Evolutionary conservation across 2,797 vertebrate genomes (phyloP).

Genomic region (Danio albolineatus): DNA sequence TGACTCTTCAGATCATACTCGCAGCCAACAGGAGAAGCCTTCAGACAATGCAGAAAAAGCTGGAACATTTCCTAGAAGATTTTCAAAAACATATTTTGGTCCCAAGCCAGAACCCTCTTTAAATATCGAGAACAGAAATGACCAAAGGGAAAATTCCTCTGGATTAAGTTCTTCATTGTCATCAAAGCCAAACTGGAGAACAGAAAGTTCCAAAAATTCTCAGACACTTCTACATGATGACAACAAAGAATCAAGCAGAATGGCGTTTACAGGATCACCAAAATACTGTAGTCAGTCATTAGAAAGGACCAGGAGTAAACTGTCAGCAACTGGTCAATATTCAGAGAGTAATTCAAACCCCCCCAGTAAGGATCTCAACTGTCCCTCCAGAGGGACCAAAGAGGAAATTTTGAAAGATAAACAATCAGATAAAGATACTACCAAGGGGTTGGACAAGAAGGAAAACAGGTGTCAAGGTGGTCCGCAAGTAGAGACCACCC

Average conservation of each 20-base stretch:
- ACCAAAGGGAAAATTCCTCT: slow-evolving; percentile 13
- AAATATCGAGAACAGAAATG: slow-evolving; percentile 8
- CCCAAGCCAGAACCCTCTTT: slow-evolving; percentile 36
- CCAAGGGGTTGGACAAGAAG: not conserved
- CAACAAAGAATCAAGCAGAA: slow-evolving; percentile 44
- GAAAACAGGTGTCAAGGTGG: not conserved
- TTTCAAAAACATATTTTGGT: slow-evolving; percentile 52
- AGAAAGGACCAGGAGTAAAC: slow-evolving; percentile 68
- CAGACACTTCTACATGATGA: slow-evolving; percentile 30
- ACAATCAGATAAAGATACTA: not conserved
- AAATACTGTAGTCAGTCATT: slow-evolving; percentile 68
- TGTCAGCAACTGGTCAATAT: slow-evolving; percentile 55
- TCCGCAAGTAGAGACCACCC: slow-evolving; percentile 16
- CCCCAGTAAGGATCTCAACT: not conserved
- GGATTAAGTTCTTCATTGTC: slow-evolving; percentile 31
- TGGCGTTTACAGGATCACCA: slow-evolving; percentile 3
- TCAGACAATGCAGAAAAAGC: slow-evolving; percentile 49
- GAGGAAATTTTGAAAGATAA: slow-evolving; percentile 4
- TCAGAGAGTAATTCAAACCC: not conserved
- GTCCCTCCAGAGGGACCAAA: not conserved
- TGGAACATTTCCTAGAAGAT: slow-evolving; percentile 70
- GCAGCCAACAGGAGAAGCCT: slow-evolving; percentile 36
- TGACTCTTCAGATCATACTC: slow-evolving; percentile 33
- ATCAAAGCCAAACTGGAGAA: slow-evolving; percentile 13
- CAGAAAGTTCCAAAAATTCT: slow-evolving; percentile 56